These are phyloP conservation scores for Zapornia atra DNA, from an alignment of 2,113 vertebrate species.

Conservation along the genomic window DNA sequence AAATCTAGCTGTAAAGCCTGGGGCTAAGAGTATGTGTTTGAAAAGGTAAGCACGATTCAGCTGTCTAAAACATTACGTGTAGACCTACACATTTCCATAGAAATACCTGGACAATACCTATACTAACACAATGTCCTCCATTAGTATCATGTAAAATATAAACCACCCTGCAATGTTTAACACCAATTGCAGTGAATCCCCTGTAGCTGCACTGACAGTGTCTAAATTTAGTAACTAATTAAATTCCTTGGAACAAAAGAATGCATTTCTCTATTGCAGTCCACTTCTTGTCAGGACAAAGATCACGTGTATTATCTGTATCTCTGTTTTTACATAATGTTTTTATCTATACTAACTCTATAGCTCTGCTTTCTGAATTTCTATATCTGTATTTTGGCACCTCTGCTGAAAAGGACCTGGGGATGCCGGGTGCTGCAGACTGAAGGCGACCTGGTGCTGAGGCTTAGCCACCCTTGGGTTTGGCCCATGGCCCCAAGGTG, in stretches of 20 bases:
- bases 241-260: slow-evolving; percentile 11
- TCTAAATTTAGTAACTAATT: slow-evolving; percentile 67
- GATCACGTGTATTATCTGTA: not conserved
- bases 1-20: not conserved
- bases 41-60: not conserved
- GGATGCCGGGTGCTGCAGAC: not conserved
- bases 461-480: not conserved
- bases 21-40: not conserved
- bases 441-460: rapidly evolving
- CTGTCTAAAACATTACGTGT: not conserved
- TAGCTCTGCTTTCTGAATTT: not conserved
- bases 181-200: slow-evolving; percentile 8
- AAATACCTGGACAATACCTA: not conserved
- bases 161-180: slow-evolving; percentile 27
- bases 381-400: not conserved
- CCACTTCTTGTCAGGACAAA: not conserved
- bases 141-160: not conserved
- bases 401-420: not conserved
- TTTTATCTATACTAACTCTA: not conserved
- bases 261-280: not conserved
- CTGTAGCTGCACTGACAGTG: not conserved
- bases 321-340: not conserved
- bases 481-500: not conserved
- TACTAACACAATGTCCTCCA: not conserved
- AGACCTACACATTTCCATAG: not conserved